Conservation (phyloP, 2,888 invertebrate genomes). For the Tryphoninae sp. region DNA sequence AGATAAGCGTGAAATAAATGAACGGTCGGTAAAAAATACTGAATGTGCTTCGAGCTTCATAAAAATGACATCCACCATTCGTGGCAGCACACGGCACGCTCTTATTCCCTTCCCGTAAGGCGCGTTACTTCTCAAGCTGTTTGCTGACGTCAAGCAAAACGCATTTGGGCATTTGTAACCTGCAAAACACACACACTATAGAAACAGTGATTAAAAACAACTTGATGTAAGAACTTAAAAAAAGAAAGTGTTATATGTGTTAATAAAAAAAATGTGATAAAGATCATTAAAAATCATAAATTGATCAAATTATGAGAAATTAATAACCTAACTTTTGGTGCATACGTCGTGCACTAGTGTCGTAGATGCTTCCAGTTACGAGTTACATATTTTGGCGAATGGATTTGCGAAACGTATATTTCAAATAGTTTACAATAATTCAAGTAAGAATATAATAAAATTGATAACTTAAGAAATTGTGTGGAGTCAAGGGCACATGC, state of each 20-base stretch:
- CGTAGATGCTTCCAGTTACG: not conserved
- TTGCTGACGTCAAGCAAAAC: conserved; percentile 12
- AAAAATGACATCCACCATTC: no score
- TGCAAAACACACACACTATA: not conserved
- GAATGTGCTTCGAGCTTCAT: no score
- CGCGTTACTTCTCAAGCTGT: no score
- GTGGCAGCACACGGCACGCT: no score
- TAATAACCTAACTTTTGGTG: not conserved
- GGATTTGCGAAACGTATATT: not conserved
- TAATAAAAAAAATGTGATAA: no score
- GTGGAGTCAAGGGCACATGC: not conserved
- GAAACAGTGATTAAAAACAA: not conserved
- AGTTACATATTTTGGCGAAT: not conserved
- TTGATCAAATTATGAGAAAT: no score
- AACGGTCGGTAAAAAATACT: no score
- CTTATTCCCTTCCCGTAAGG: no score
- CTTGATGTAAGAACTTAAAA: not conserved
- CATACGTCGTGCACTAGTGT: not conserved
- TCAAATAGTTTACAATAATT: not conserved
- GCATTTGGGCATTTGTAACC: conserved; percentile 2
- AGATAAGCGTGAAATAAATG: no score
- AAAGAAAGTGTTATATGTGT: not conserved
- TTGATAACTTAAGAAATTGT: not conserved
- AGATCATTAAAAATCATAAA: no score
- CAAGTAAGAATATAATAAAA: not conserved